phyloP scores from a whole-genome alignment of 1,140 invertebrate genomes.

The Harlomillsia oculata region DNA sequence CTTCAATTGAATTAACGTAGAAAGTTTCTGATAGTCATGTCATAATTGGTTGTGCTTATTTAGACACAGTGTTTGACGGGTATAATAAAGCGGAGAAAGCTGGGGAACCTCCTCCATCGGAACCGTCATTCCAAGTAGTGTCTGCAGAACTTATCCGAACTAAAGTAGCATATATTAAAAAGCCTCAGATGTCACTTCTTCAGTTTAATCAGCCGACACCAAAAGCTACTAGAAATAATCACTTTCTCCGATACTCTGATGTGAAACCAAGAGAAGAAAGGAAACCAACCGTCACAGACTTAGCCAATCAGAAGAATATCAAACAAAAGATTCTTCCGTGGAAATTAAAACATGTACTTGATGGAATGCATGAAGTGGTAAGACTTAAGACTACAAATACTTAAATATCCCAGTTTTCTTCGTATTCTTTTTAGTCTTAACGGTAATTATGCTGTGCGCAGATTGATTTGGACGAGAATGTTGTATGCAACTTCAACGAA shows the following conservation, averaged over 20 bases:
- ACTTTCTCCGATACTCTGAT: slow-evolving; percentile 79
- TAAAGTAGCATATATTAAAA: slow-evolving; percentile 20
- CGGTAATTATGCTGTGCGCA: slow-evolving; percentile 37
- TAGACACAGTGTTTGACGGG: slow-evolving; percentile 25
- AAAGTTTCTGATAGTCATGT: slow-evolving; percentile 16
- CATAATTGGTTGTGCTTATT: neutral
- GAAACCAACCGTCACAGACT: slow-evolving; percentile 69
- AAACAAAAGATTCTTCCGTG: slow-evolving; percentile 84
- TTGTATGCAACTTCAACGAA: slow-evolving; percentile 53
- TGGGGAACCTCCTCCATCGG: slow-evolving; percentile 19
- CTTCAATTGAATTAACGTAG: slow-evolving; percentile 5
- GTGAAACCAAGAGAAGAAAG: slow-evolving; percentile 77
- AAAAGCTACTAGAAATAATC: slow-evolving; percentile 57
- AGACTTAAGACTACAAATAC: slow-evolving; percentile 33
- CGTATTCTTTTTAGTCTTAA: neutral
- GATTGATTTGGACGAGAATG: slow-evolving; percentile 50
- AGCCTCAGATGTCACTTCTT: slow-evolving; percentile 41
- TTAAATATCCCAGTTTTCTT: too few species aligned
- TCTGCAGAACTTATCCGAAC: too few species aligned
- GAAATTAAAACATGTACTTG: slow-evolving; percentile 84
- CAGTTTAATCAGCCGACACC: slow-evolving; percentile 48
- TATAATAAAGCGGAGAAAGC: slow-evolving; percentile 10
- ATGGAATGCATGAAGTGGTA: slow-evolving; percentile 87
- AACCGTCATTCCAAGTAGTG: too few species aligned
- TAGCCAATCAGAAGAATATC: slow-evolving; percentile 79